A percentile compares a stretch with the other conserved stretches of the same genome.
Evolutionary conservation across 2,797 vertebrate species (phyloP).

Genomic region (Graptemys geographica): DNA sequence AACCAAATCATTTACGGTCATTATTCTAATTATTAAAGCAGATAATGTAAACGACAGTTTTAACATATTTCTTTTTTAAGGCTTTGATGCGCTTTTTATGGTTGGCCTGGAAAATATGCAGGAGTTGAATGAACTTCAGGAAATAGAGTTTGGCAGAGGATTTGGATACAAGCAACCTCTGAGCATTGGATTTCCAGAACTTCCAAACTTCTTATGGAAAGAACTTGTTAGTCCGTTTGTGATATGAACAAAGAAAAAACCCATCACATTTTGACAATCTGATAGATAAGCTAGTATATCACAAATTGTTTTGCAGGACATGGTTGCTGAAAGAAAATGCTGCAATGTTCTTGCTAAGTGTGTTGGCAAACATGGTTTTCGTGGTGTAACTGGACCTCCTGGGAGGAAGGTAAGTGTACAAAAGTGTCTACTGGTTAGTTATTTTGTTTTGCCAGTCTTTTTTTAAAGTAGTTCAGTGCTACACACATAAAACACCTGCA

Average conservation of each 20-base stretch:
- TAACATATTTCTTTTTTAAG: constrained; percentile 68
- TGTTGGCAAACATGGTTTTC: constrained; percentile 83
- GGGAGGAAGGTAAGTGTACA: constrained; percentile 85
- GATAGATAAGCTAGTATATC: background rate
- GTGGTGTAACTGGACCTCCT: constrained; percentile 77
- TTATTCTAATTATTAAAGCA: background rate
- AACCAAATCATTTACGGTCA: background rate
- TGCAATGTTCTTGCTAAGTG: constrained; percentile 88
- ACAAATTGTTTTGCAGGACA: constrained; percentile 79
- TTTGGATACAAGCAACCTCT: constrained; percentile 85
- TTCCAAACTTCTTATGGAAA: constrained; percentile 82
- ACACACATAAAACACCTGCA: background rate
- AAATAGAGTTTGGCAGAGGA: constrained; percentile 92
- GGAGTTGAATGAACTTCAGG: constrained; percentile 82
- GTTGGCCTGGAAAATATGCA: constrained; percentile 85
- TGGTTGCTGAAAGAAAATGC: constrained; percentile 85
- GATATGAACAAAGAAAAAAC: background rate
- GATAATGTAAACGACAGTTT: background rate
- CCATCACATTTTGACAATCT: background rate
- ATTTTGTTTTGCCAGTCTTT: background rate
- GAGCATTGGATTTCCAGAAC: constrained; percentile 82
- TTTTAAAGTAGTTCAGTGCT: background rate
- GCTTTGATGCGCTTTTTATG: constrained; percentile 84
- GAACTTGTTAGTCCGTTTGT: constrained; percentile 86
- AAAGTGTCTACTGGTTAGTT: background rate